These are phyloP conservation scores for Parapristionchus giblindavisi DNA, from an alignment of 2,888 invertebrate genomes.

Conservation along the genomic window DNA sequence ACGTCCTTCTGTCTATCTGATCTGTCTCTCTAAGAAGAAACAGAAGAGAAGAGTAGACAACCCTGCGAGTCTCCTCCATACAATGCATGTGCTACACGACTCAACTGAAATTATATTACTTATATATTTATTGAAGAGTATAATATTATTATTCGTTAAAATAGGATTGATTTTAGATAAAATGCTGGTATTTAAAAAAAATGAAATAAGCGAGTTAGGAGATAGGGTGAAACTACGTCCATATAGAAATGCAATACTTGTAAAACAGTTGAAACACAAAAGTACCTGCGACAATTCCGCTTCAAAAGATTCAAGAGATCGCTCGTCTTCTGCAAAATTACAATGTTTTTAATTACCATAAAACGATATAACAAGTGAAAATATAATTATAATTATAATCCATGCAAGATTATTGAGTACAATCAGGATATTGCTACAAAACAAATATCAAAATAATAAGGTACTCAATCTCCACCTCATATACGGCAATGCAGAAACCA, in stretches of 20 bases:
- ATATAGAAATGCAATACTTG: neutral
- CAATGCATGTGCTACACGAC: neutral
- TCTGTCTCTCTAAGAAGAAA: neutral
- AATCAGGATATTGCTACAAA: too few species aligned
- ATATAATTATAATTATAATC: too few species aligned
- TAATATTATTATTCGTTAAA: neutral
- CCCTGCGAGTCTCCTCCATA: slow-evolving; percentile 20
- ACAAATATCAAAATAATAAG: too few species aligned
- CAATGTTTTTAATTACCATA: too few species aligned
- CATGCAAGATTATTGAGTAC: too few species aligned
- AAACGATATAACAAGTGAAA: too few species aligned
- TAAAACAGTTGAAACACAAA: neutral
- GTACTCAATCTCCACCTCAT: too few species aligned
- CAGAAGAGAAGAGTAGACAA: slow-evolving; percentile 16
- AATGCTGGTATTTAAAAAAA: neutral
- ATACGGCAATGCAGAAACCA: too few species aligned
- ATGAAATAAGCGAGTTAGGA: neutral
- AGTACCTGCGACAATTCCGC: slow-evolving; percentile 9
- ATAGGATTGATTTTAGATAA: neutral
- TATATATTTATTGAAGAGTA: neutral
- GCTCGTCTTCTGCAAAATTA: slow-evolving; percentile 17
- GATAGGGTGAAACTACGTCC: too few species aligned
- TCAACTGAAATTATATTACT: neutral
- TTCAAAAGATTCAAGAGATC: slow-evolving; percentile 30
- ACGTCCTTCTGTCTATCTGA: neutral